Conservation (phyloP, 2,113 vertebrate genomes). For the Austrofundulus limnaeus region DNA sequence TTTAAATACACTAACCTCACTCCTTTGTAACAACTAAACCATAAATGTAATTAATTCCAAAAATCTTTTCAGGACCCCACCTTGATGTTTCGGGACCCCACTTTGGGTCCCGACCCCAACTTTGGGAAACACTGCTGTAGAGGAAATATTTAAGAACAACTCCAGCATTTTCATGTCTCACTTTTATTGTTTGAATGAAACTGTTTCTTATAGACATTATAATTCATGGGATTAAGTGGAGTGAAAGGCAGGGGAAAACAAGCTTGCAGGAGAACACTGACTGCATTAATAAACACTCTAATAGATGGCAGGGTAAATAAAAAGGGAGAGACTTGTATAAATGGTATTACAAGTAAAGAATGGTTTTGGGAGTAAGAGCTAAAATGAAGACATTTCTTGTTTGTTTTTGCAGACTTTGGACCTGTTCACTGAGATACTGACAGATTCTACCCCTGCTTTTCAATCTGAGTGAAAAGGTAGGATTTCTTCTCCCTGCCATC, state of each 20-base stretch:
- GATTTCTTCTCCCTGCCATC: constrained; percentile 11
- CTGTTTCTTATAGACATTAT: constrained; percentile 25
- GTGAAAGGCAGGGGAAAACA: neutral
- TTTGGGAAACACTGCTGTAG: too few species aligned
- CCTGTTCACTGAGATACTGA: constrained; percentile 11
- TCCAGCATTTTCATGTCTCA: constrained; percentile 32
- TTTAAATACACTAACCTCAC: too few species aligned
- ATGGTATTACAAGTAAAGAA: neutral
- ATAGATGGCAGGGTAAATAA: neutral
- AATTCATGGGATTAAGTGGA: constrained; percentile 36
- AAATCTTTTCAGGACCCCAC: too few species aligned
- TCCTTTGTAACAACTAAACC: too few species aligned
- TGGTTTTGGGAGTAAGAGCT: neutral
- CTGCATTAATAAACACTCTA: constrained; percentile 7
- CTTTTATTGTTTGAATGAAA: constrained; percentile 49
- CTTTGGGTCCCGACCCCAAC: too few species aligned
- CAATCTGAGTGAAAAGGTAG: constrained; percentile 46
- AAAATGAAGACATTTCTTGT: neutral
- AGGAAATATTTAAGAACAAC: constrained; percentile 43
- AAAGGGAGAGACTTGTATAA: neutral
- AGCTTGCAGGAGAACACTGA: neutral
- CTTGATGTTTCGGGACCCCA: too few species aligned
- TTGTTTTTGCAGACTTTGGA: constrained; percentile 45
- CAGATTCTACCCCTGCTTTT: constrained; percentile 5
- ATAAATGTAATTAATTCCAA: too few species aligned